Base-by-base conservation (phyloP, 2,113 vertebrate genomes). In the Crotalus viridis region DNA sequence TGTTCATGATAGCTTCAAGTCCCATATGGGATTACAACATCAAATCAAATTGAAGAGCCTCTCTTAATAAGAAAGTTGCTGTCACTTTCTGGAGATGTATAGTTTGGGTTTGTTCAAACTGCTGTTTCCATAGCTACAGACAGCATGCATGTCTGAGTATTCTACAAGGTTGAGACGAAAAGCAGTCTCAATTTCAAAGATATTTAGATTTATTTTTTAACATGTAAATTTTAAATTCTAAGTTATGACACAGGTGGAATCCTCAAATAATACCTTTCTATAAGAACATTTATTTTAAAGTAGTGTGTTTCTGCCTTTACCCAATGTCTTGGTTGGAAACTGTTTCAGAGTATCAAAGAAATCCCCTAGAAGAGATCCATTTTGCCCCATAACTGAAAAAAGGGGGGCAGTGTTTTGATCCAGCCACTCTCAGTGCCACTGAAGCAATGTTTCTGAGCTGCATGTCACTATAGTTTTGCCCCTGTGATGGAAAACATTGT, bases 41-140 rank as follows among this genome's bases (percentile, higher is more conserved):
- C 85, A 88, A 8, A 43, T 15, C 17, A 52, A 59, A 26, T 61
- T 21, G 51, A 88, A 92, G 21, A 55, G 43, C 33, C 51, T 91
- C 43, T 88, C 57, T 92, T 88, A 88, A 74, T 88, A 92, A 92
- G n/a, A 88, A 92, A 88, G n/a, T 15, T 88, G 86, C 55, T 88
- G 86, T 88, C 91, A 92, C n/a, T 55, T 88, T 21, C 46, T 5
- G 55, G n/a, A 64, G 33, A 54, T 89, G 51, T n/a, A 46, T 59
- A 74, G 59, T 55, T 92, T 88, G 24, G 43, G 48, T 59, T 54
- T 88, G 46, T 87, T 46, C 22, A 43, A 92, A 88, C 3, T 88
- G 87, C 51, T 74, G 91, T 88, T 92, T 88, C 91, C n/a, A 92
- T 88, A 51, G 59, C 1, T 33, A 92, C 86, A 39, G 81, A 69